Evolutionary conservation across 2,888 invertebrate species (phyloP).

Genomic region (Noctua comes): DNA sequence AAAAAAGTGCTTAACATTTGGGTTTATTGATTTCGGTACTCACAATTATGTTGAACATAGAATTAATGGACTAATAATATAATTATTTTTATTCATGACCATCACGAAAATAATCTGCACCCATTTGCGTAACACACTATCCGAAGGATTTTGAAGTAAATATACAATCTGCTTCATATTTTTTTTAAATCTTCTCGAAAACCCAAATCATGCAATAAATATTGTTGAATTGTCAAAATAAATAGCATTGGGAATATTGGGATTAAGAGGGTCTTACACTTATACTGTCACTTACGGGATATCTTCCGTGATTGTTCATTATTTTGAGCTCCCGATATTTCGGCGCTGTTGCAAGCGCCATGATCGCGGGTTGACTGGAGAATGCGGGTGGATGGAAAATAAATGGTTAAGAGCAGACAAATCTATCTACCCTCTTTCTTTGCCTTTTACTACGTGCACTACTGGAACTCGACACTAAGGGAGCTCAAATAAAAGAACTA

Average conservation of each 20-base stretch:
- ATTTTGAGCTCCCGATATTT: no score
- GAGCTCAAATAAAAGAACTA: no score
- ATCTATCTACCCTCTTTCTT: no score
- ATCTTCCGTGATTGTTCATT: no score
- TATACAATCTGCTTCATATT: background rate
- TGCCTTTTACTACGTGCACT: no score
- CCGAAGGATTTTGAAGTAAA: background rate
- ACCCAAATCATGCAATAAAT: background rate
- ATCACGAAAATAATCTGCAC: background rate
- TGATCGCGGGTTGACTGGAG: no score
- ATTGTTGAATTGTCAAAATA: background rate
- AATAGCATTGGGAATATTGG: background rate
- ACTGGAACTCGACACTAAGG: no score
- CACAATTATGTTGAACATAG: background rate
- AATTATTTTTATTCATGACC: background rate
- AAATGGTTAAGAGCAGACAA: no score
- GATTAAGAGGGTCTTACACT: background rate
- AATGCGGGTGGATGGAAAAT: no score
- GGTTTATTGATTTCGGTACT: conserved; percentile 8
- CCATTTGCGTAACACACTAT: background rate
- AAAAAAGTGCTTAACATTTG: conserved; percentile 31
- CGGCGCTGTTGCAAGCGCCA: no score
- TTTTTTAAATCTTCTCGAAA: no score
- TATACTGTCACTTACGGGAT: no score
- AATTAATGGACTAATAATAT: background rate